These are phyloP conservation scores for Stenoptilia bipunctidactyla DNA, from an alignment of 2,888 invertebrate species.

Conservation along the genomic window DNA sequence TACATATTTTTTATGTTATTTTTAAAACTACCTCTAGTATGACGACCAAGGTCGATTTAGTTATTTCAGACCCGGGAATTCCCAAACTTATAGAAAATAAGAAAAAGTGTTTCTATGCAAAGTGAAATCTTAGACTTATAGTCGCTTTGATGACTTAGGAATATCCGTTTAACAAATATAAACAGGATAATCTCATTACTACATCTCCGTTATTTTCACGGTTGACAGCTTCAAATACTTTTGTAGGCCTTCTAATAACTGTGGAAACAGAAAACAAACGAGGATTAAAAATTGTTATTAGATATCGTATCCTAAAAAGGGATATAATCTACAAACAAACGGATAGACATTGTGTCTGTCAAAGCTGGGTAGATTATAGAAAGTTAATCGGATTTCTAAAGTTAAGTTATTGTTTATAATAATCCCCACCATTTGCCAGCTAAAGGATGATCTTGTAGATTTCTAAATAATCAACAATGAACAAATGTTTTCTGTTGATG, in stretches of 20 bases:
- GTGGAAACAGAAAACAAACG: conserved; percentile 31
- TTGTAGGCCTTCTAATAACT: conserved; percentile 7
- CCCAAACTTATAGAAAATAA: too few species aligned
- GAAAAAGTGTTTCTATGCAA: too few species aligned
- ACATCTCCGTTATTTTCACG: conserved; percentile 21
- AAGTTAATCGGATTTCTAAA: conserved; percentile 55
- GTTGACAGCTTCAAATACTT: not conserved
- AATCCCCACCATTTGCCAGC: conserved; percentile 39
- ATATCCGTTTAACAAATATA: conserved; percentile 4
- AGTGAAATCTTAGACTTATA: too few species aligned
- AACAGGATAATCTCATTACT: conserved; percentile 30
- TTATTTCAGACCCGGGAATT: too few species aligned
- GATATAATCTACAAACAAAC: conserved; percentile 25
- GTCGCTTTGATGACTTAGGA: not conserved
- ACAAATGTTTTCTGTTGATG: conserved; percentile 30
- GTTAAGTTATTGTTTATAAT: conserved; percentile 43
- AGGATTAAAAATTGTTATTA: conserved; percentile 23
- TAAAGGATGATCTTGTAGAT: conserved; percentile 19
- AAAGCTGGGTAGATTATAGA: conserved; percentile 29
- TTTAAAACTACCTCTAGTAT: too few species aligned
- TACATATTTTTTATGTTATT: too few species aligned
- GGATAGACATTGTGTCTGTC: conserved; percentile 28
- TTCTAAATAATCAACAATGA: conserved; percentile 24
- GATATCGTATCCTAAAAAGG: conserved; percentile 9
- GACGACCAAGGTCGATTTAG: too few species aligned